These are phyloP conservation scores for Bombus confusus DNA, from an alignment of 1,140 invertebrate genomes.

Conservation along the genomic window DNA sequence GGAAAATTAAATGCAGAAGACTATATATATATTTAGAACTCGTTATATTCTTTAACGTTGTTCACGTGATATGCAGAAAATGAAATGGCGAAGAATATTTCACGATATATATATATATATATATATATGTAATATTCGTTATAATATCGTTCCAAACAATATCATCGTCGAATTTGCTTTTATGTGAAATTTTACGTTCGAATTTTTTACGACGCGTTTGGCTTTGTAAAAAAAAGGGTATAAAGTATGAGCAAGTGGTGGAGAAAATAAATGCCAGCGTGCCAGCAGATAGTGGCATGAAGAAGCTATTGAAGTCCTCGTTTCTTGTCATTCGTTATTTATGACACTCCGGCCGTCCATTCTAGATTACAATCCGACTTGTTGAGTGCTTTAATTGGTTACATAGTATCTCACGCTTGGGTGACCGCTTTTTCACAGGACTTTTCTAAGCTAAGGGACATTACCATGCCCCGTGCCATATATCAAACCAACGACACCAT, in stretches of 20 bases:
- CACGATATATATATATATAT: too few relatives aligned
- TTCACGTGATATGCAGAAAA: neutral
- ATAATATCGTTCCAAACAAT: too few relatives aligned
- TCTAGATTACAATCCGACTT: neutral
- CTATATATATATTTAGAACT: neutral
- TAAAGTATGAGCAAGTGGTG: neutral
- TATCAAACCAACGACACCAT: too few relatives aligned
- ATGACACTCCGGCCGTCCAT: neutral
- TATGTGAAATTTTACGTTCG: neutral
- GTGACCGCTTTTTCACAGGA: too few relatives aligned
- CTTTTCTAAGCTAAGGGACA: too few relatives aligned
- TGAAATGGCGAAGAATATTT: too few relatives aligned
- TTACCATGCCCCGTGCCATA: accelerated
- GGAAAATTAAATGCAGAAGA: neutral
- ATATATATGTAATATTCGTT: too few relatives aligned
- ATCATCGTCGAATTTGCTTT: neutral
- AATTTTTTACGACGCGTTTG: neutral
- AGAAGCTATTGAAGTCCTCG: neutral
- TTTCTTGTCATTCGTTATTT: conserved; percentile 16
- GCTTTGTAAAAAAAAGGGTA: too few relatives aligned
- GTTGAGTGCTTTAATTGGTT: neutral
- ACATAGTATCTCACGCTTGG: neutral
- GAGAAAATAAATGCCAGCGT: neutral
- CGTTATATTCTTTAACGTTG: neutral
- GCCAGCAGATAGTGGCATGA: neutral